phyloP scores from a whole-genome alignment of 2,888 invertebrate species.

The Loripinus fragilis region DNA sequence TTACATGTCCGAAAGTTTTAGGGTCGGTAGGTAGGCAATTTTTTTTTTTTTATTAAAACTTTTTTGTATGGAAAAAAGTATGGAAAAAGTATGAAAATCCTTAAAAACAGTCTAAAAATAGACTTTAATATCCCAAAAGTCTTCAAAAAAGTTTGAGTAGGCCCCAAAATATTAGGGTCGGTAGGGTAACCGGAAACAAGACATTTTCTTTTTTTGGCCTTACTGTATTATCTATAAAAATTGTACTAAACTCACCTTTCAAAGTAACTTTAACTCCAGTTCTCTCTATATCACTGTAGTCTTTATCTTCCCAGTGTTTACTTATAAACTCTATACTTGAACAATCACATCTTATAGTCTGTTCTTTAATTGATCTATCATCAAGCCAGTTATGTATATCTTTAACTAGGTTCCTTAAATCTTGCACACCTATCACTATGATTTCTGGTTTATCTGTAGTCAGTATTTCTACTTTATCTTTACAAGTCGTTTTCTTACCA shows the following conservation, averaged over 20 bases:
- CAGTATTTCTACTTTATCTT: conserved; percentile 46
- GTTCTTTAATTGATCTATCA: conserved; percentile 43
- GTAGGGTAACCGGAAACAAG: no score
- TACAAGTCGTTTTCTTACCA: conserved; percentile 32
- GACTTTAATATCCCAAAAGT: no score
- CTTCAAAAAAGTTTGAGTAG: no score
- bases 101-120: no score
- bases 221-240: neutral
- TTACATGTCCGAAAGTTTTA: no score
- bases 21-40: no score
- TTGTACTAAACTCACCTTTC: conserved; percentile 49
- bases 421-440: conserved; percentile 40
- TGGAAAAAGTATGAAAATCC: no score
- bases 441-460: conserved; percentile 42
- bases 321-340: conserved; percentile 45
- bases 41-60: no score
- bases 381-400: conserved; percentile 48
- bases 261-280: conserved; percentile 39
- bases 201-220: no score
- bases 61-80: no score
- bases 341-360: conserved; percentile 44
- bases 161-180: no score
- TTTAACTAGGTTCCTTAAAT: conserved; percentile 44
- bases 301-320: conserved; percentile 47
- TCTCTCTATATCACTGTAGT: conserved; percentile 45